Percentiles rank a stretch among this genome's conserved stretches.
These are phyloP conservation scores for Bellardia bayeri DNA, from an alignment of 2,888 invertebrate genomes.

Conservation along the genomic window DNA sequence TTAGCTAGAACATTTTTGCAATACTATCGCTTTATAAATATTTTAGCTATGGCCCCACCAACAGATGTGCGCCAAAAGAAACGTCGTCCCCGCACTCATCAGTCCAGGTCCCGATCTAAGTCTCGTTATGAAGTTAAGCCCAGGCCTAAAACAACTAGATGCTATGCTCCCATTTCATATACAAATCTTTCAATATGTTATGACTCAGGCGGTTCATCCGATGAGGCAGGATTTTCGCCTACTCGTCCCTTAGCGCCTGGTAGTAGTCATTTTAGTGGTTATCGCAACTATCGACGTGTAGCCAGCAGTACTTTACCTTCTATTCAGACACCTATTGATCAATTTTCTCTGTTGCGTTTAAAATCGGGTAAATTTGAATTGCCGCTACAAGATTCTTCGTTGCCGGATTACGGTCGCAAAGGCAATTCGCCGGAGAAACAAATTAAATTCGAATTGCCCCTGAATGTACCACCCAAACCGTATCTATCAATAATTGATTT, in stretches of 20 bases:
- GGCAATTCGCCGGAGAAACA: conserved; percentile 67
- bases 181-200: conserved; percentile 86
- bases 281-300: conserved; percentile 78
- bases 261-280: conserved; percentile 80
- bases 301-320: conserved; percentile 74
- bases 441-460: conserved; percentile 75
- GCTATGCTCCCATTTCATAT: conserved; percentile 85
- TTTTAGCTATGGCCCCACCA: conserved; percentile 86
- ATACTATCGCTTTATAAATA: conserved; percentile 91
- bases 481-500: conserved; percentile 90
- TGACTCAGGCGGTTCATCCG: conserved; percentile 85
- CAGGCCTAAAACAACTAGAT: conserved; percentile 85
- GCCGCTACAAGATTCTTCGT: conserved; percentile 76
- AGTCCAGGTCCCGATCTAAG: conserved; percentile 82
- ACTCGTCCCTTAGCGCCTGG: conserved; percentile 79
- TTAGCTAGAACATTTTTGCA: conserved; percentile 90
- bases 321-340: conserved; percentile 77
- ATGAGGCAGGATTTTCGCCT: conserved; percentile 82
- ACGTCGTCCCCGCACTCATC: conserved; percentile 82
- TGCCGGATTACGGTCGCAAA: conserved; percentile 54
- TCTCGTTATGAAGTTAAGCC: conserved; percentile 84
- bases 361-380: conserved; percentile 80
- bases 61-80: conserved; percentile 83
- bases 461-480: conserved; percentile 86
- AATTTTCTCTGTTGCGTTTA: conserved; percentile 81